Evolutionary conservation across 2,888 invertebrate genomes (phyloP), one percentile per base, ranked within the genome.

Genomic region (Scrobipalpa atriplicella): DNA sequence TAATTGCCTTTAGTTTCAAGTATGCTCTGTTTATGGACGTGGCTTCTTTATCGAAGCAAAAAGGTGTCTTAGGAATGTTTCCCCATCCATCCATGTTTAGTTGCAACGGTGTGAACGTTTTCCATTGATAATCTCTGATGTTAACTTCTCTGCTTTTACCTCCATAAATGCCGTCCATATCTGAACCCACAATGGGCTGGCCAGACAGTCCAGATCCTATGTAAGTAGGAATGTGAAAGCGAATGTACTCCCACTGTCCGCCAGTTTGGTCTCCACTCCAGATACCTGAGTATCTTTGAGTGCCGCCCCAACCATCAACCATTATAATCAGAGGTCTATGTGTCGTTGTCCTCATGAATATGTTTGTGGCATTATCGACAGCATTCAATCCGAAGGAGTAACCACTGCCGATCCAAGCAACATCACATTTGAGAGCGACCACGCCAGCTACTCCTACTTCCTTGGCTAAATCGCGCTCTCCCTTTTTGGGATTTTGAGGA

Each of bases 21-120:
- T 90, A 92, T 0, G 91, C 90, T 75, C 89, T 86, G 69, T 87
- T 92, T 52, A 92, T 84, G 54, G 69, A 63, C 66, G 74, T 82
- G n/a, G 87, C 83, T 76, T 87, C 84, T 0, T 81, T 73, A 68
- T 89, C 89, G 70, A 80, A 89, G 71, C 79, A 78, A 67, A 92
- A 92, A 11, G 92, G 92, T 7, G 86, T 87, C 79, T 92, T 92
- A 19, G 78, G 84, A 7, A 77, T 80, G 19, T 72, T 73, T 2
- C 91, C 92, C 92, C 92, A 92, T 11, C 92, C 92, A 68, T 92
- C 92, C 92, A 92, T 92, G 67, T 91, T 92, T 52, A 92, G 72
- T 71, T 92, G 92, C 43, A 92, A 72, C 6, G 92, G 91, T 36
- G 92, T 92, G 71, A 92, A 92, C 1, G 90, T 69, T 70, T 92